Percentiles rank a stretch among this genome's conserved stretches.
These are phyloP conservation scores for Anadara kagoshimensis DNA, from an alignment of 1,140 invertebrate species.

Conservation along the genomic window DNA sequence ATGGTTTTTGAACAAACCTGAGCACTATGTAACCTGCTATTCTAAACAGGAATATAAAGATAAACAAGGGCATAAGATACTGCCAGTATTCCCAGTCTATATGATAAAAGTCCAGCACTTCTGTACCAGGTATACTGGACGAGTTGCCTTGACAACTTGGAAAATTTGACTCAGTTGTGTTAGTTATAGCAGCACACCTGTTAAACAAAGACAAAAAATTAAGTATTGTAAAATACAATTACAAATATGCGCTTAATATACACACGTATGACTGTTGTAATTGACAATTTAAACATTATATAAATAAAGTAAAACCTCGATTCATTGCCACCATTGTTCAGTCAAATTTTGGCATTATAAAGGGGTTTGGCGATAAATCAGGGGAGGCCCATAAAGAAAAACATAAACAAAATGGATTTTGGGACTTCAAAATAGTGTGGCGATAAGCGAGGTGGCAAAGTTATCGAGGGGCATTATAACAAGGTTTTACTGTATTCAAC, in stretches of 20 bases:
- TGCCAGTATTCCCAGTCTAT: constrained; percentile 43
- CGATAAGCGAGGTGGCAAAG: no score
- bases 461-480: no score
- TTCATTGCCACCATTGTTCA: no score
- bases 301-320: no score
- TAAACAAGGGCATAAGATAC: constrained; percentile 49
- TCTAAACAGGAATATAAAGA: constrained; percentile 47
- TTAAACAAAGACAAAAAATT: background rate
- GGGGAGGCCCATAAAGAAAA: no score
- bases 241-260: background rate
- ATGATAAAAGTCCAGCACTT: constrained; percentile 41
- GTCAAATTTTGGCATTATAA: no score
- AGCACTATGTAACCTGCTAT: constrained; percentile 50
- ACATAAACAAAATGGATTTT: no score
- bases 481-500: background rate
- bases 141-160: constrained; percentile 28
- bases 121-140: constrained; percentile 38
- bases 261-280: no score
- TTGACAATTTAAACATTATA: background rate
- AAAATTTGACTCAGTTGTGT: constrained; percentile 38
- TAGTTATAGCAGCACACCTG: constrained; percentile 39
- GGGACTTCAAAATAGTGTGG: no score
- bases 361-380: no score
- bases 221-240: background rate
- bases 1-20: constrained; percentile 47